Conservation (phyloP, 2,888 invertebrate genomes). For the Lochmaea crataegi region DNA sequence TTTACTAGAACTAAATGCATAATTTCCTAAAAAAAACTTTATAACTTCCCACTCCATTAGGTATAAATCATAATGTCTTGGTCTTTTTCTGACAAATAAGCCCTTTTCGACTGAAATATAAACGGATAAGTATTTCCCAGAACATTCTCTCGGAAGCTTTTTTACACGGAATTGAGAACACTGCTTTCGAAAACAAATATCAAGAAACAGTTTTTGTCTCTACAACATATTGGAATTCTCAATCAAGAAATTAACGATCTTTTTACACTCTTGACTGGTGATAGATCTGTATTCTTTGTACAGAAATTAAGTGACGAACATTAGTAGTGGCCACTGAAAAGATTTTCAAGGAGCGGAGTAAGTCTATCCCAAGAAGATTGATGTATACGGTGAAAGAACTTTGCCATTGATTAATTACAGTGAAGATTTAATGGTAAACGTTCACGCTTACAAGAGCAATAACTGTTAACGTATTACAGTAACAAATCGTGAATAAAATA, state of each 20-base stretch:
- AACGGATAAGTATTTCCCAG: background rate
- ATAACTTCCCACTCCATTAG: too few relatives aligned
- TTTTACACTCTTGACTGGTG: constrained; percentile 14
- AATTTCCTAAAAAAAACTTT: background rate
- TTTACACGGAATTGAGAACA: background rate
- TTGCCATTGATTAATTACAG: constrained; percentile 12
- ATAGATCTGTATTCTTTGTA: constrained; percentile 13
- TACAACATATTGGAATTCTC: constrained; percentile 8
- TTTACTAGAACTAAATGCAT: background rate
- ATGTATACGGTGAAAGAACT: constrained; percentile 8
- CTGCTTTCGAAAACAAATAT: background rate
- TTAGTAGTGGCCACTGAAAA: constrained; percentile 14
- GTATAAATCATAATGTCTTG: background rate
- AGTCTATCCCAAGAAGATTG: constrained; percentile 5
- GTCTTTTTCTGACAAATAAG: background rate
- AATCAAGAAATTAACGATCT: constrained; percentile 13
- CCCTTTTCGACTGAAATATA: background rate
- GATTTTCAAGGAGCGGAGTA: constrained; percentile 7
- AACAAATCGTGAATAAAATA: background rate
- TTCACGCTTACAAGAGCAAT: constrained; percentile 1
- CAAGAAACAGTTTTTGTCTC: background rate
- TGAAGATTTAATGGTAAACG: background rate
- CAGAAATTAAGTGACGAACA: constrained; percentile 14
- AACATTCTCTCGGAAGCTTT: background rate
- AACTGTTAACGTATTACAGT: background rate